Percentiles rank a stretch among this genome's conserved stretches.
Evolutionary conservation across 2,888 invertebrate species (phyloP).

Genomic region (Erebia palarica): DNA sequence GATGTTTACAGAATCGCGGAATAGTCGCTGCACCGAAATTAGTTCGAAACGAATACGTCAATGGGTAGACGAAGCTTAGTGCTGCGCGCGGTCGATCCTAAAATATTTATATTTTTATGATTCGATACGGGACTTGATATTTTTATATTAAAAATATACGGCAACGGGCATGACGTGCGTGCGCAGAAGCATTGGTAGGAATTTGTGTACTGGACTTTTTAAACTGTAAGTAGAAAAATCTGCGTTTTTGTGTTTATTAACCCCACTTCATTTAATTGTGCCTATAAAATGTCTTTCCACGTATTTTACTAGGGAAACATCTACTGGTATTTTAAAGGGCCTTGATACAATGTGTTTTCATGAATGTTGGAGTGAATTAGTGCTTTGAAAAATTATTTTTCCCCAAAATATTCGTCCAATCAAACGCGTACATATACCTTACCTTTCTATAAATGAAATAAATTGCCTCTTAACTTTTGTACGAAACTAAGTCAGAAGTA

Average conservation of each 20-base stretch:
- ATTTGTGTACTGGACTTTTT: conserved; percentile 42
- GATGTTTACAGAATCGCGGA: conserved; percentile 81
- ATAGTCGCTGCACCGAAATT: conserved; percentile 80
- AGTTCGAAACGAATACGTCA: conserved; percentile 80
- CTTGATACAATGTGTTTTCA: no score
- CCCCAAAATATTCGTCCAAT: no score
- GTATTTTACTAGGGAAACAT: conserved; percentile 10
- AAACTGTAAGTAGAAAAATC: conserved; percentile 45
- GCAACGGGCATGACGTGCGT: conserved; percentile 62
- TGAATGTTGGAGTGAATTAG: no score
- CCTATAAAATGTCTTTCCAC: conserved; percentile 2
- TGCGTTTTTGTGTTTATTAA: conserved; percentile 34
- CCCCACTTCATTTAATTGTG: not conserved
- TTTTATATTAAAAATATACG: conserved; percentile 75
- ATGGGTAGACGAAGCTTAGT: conserved; percentile 68
- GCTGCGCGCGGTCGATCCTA: conserved; percentile 65
- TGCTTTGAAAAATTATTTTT: no score
- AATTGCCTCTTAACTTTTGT: no score
- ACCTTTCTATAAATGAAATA: no score
- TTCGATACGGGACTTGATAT: conserved; percentile 65
- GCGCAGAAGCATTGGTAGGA: conserved; percentile 43
- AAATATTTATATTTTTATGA: conserved; percentile 78
- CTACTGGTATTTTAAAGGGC: conserved; percentile 11
- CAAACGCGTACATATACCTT: no score
- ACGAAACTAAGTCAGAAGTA: no score